Conservation (phyloP, 1,140 invertebrate species). For the Leptopilina clavipes region DNA sequence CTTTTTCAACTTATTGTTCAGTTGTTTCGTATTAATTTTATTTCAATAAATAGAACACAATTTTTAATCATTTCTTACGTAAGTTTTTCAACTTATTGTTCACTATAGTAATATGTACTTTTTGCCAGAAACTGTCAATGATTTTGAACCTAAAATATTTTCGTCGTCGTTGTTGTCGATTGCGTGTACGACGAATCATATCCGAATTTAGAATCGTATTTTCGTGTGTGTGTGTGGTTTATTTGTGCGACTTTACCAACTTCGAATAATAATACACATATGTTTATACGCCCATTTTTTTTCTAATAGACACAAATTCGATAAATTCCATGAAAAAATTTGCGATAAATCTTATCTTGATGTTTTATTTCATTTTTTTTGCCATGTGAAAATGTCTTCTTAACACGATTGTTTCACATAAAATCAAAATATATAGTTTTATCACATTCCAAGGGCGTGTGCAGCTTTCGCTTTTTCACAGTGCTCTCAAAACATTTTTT, state of each 20-base stretch:
- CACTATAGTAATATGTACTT: too few species aligned
- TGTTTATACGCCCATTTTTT: background rate
- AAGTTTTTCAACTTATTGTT: too few species aligned
- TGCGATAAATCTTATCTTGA: background rate
- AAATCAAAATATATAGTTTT: conserved; percentile 1
- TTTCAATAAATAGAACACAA: too few species aligned
- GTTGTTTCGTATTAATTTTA: too few species aligned
- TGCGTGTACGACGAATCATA: background rate
- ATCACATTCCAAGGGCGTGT: background rate
- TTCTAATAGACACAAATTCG: background rate
- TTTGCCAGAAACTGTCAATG: background rate
- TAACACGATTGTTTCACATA: background rate
- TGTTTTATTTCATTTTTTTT: background rate
- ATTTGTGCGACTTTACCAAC: background rate
- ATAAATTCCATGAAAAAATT: background rate
- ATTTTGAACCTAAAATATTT: background rate
- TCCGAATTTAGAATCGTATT: background rate
- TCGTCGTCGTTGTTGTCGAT: too few species aligned
- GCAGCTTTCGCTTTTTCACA: background rate
- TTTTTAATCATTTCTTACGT: too few species aligned
- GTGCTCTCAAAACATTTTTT: background rate
- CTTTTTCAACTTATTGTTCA: too few species aligned
- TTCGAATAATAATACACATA: too few species aligned
- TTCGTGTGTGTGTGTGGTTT: background rate
- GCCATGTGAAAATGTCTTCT: background rate